Evolutionary conservation across 2,113 vertebrate genomes (phyloP).

Genomic region (Ascaphus truei): DNA sequence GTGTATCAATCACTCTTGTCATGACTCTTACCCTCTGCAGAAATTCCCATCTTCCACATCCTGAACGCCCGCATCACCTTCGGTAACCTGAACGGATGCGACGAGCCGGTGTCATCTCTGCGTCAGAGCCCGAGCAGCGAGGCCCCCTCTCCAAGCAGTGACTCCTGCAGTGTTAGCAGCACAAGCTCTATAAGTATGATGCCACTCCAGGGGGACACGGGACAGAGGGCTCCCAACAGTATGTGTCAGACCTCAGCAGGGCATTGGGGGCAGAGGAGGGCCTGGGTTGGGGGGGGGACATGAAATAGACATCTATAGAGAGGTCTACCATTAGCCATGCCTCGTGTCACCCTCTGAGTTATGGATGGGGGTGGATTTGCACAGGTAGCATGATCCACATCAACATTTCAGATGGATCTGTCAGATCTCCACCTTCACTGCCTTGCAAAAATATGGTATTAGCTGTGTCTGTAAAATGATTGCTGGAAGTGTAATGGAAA

Average conservation of each 20-base stretch:
- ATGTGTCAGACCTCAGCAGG: slow-evolving; percentile 28
- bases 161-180: slow-evolving; percentile 93
- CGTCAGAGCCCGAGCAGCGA: slow-evolving; percentile 77
- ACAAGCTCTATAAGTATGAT: slow-evolving; percentile 86
- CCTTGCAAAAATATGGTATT: not conserved
- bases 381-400: slow-evolving; percentile 3
- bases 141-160: slow-evolving; percentile 86
- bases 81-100: slow-evolving; percentile 92
- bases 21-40: slow-evolving; percentile 61
- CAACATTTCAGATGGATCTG: slow-evolving; percentile 29
- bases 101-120: slow-evolving; percentile 74
- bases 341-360: slow-evolving; percentile 5
- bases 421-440: slow-evolving; percentile 31
- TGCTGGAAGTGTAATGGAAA: not conserved
- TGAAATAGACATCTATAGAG: too few species aligned
- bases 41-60: slow-evolving; percentile 97
- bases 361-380: not conserved
- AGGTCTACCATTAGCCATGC: slow-evolving; percentile 18
- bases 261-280: slow-evolving; percentile 17
- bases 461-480: not conserved
- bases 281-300: slow-evolving; percentile 1
- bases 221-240: slow-evolving; percentile 1
- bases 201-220: slow-evolving; percentile 8
- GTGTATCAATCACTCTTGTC: too few species aligned
- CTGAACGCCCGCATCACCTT: slow-evolving; percentile 96